Conservation (phyloP, 2,797 vertebrate genomes). For the Myotis planiceps region DNA sequence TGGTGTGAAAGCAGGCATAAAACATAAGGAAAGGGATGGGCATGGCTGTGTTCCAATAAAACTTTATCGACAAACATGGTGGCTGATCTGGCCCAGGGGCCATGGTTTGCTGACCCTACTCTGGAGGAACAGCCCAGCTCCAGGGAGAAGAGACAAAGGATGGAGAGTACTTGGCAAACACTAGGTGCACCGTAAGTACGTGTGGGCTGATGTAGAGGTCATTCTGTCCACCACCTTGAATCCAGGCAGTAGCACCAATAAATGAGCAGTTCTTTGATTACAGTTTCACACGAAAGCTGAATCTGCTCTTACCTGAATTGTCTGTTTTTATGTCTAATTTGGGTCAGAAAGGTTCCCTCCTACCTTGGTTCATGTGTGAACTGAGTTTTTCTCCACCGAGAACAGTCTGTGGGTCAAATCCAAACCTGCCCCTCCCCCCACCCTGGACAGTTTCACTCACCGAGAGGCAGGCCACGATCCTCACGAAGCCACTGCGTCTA, state of each 20-base stretch:
- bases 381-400: neutral
- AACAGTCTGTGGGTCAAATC: neutral
- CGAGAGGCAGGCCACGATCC: neutral
- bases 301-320: neutral
- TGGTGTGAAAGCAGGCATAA: neutral
- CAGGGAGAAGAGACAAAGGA: neutral
- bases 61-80: neutral
- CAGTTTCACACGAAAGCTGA: neutral
- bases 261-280: neutral
- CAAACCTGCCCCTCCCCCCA: neutral
- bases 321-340: slow-evolving; percentile 31
- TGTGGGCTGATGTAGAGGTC: neutral
- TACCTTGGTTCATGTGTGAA: neutral
- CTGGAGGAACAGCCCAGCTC: neutral
- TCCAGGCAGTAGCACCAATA: neutral
- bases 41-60: neutral
- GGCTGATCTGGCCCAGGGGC: neutral
- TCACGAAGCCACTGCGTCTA: neutral
- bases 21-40: neutral
- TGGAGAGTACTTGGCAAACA: neutral
- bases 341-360: neutral
- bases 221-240: neutral
- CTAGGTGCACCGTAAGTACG: neutral
- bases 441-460: neutral
- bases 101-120: neutral